These are phyloP conservation scores for Oreochromis mossambicus DNA, from an alignment of 2,797 vertebrate species.

Conservation along the genomic window DNA sequence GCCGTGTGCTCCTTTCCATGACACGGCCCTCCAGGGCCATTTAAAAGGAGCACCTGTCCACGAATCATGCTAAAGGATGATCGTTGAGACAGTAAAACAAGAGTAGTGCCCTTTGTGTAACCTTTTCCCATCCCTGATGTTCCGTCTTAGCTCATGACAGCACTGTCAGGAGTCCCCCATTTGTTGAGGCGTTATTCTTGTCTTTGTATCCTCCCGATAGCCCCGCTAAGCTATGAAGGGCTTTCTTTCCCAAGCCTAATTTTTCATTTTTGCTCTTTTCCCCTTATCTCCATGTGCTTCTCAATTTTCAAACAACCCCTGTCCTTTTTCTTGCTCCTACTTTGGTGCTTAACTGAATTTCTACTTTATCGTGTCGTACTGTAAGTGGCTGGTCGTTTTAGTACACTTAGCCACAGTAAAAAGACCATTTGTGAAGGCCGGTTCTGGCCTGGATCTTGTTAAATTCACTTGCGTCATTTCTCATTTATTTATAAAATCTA, in stretches of 20 bases:
- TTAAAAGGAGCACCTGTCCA: slow-evolving; percentile 44
- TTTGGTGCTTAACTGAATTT: not conserved
- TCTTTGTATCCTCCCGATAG: slow-evolving; percentile 1
- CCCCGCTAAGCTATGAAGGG: not conserved
- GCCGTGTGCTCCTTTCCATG: slow-evolving; percentile 14
- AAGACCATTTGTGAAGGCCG: slow-evolving; percentile 23
- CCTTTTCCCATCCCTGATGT: slow-evolving; percentile 46
- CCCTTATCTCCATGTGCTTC: not conserved
- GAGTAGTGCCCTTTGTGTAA: slow-evolving; percentile 52
- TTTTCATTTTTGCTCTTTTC: not conserved
- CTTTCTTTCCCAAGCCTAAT: not conserved
- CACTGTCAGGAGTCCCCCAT: slow-evolving; percentile 34
- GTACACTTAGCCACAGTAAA: slow-evolving; percentile 7
- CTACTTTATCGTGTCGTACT: not conserved
- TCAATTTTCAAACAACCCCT: not conserved
- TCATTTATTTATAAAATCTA: slow-evolving; percentile 25
- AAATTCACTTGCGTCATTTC: slow-evolving; percentile 36
- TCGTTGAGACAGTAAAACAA: slow-evolving; percentile 61
- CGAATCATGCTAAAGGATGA: slow-evolving; percentile 46
- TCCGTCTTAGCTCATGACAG: slow-evolving; percentile 15
- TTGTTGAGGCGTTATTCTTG: slow-evolving; percentile 15
- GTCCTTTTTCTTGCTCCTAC: not conserved
- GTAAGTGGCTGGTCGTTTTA: slow-evolving; percentile 9
- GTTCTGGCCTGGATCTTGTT: slow-evolving; percentile 14
- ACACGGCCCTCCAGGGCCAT: slow-evolving; percentile 37